These are phyloP conservation scores for Tribolium freemani DNA, from an alignment of 2,888 invertebrate genomes.

Conservation along the genomic window DNA sequence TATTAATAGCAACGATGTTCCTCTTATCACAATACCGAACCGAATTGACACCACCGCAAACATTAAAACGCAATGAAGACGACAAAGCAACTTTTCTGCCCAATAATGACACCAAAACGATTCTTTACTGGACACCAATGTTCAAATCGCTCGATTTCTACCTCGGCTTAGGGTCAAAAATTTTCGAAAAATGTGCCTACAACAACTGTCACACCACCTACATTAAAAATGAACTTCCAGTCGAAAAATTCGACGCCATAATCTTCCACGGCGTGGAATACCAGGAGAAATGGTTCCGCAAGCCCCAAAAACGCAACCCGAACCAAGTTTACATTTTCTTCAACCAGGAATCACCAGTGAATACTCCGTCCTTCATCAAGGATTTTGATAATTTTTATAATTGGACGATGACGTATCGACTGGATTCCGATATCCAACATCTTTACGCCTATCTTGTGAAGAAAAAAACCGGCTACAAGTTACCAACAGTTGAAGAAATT, in stretches of 20 bases:
- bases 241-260: constrained; percentile 70
- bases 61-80: neutral
- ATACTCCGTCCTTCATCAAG: constrained; percentile 47
- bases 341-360: constrained; percentile 67
- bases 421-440: constrained; percentile 65
- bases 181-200: constrained; percentile 61
- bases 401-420: constrained; percentile 72
- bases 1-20: neutral
- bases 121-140: constrained; percentile 56
- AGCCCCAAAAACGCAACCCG: constrained; percentile 63
- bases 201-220: constrained; percentile 69
- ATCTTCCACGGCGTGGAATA: constrained; percentile 70
- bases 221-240: constrained; percentile 59
- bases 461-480: constrained; percentile 45
- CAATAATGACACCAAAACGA: constrained; percentile 38
- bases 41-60: neutral
- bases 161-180: constrained; percentile 48
- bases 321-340: constrained; percentile 71
- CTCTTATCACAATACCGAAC: constrained; percentile 15
- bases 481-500: constrained; percentile 48
- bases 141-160: constrained; percentile 48
- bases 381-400: constrained; percentile 70
- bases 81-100: neutral
- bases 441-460: constrained; percentile 60
- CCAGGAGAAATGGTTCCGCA: constrained; percentile 43